A percentile compares a stretch with the other conserved stretches of the same genome.
Conservation (phyloP, 35 echinoderm and acorn worm genomes). For the Acanthaster planci region DNA sequence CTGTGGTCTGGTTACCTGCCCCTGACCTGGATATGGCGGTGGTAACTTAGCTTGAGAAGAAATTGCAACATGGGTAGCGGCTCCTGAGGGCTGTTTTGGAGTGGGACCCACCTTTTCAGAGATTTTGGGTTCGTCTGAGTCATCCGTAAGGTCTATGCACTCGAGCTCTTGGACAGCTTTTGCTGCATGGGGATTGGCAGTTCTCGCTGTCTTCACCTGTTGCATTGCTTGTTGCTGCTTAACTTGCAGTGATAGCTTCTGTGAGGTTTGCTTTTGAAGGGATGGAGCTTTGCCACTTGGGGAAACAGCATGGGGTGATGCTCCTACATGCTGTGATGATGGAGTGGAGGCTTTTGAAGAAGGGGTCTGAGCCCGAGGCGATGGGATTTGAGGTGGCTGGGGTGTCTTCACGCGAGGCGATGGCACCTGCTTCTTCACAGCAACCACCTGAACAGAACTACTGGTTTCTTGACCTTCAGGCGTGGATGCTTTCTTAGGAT, state of each 20-base stretch:
- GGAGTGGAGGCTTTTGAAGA: neutral
- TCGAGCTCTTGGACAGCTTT: neutral
- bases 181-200: neutral
- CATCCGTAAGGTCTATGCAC: conserved; percentile 49
- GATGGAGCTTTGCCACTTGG: neutral
- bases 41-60: too few species aligned
- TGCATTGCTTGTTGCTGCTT: conserved; percentile 9
- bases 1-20: neutral
- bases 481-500: neutral
- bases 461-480: neutral
- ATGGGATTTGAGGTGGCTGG: neutral
- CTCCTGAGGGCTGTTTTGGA: too few species aligned
- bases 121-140: conserved; percentile 7
- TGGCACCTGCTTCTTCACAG: neutral
- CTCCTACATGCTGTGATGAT: too few species aligned
- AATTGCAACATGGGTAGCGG: too few species aligned
- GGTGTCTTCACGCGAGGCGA: neutral
- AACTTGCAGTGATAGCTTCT: neutral
- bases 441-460: neutral
- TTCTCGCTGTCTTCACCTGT: neutral
- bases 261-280: neutral
- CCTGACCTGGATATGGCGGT: too few species aligned
- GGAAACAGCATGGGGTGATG: too few species aligned
- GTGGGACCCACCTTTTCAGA: neutral
- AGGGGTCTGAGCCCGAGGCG: neutral